Evolutionary conservation across 1,140 invertebrate species (phyloP).

Genomic region (Drosophila malerkotliana): DNA sequence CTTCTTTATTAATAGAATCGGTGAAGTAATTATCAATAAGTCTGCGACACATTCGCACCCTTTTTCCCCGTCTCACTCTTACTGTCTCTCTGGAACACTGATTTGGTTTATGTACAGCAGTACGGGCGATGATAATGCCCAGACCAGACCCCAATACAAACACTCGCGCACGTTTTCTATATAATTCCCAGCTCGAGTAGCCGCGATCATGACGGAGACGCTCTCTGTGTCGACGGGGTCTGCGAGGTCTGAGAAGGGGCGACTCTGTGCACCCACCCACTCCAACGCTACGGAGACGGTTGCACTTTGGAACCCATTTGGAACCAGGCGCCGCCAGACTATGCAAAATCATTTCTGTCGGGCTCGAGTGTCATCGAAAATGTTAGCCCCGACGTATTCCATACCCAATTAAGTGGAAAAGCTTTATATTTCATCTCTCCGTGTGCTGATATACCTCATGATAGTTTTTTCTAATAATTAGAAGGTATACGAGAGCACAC

Average conservation of each 20-base stretch:
- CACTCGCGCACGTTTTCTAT: not conserved
- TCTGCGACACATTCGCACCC: slow-evolving; percentile 21
- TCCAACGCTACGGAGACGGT: slow-evolving; percentile 38
- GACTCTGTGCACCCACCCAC: slow-evolving; percentile 53
- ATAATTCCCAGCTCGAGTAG: slow-evolving; percentile 18
- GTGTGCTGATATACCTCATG: not conserved
- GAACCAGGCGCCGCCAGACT: slow-evolving; percentile 45
- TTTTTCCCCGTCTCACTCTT: not conserved
- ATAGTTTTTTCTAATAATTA: not conserved
- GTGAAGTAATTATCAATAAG: slow-evolving; percentile 26
- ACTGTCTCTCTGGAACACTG: not conserved
- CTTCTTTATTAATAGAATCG: slow-evolving; percentile 35
- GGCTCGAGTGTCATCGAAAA: slow-evolving; percentile 3
- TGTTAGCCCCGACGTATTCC: slow-evolving; percentile 1
- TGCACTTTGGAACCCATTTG: slow-evolving; percentile 70
- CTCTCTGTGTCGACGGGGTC: not conserved
- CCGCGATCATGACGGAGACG: slow-evolving; percentile 13
- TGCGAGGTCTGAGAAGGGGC: not conserved
- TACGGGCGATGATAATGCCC: slow-evolving; percentile 55
- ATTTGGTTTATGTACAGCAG: not conserved
- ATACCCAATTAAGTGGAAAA: slow-evolving; percentile 8
- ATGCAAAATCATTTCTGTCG: slow-evolving; percentile 29
- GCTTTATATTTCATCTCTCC: not conserved
- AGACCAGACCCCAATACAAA: slow-evolving; percentile 72
- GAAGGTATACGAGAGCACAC: not conserved